Base-by-base conservation (phyloP, 2,888 invertebrate species). In the Aphodius sticticus region DNA sequence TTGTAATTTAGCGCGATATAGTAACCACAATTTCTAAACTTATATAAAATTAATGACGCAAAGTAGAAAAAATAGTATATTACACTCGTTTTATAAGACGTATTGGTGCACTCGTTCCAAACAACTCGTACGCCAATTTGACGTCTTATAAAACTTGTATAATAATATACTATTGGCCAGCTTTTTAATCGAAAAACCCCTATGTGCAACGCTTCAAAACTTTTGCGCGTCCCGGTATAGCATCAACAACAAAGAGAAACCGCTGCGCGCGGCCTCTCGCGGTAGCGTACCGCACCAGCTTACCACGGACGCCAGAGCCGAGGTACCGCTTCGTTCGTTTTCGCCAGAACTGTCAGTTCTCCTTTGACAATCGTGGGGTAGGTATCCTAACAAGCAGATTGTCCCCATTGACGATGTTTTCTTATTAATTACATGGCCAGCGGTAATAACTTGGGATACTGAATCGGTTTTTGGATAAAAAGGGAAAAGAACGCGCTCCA, bases 331-430 rank as follows among this genome's bases (percentile, higher is more conserved):
- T 74, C 74, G 74, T 37, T 35, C 76, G 35, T 38, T 35, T 69
- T 78, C 78, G 74, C 38, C 36, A 72, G 69, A 80, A 77, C 82
- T 83, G 84, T 81, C 87, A 88, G 88, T 88, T 87, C 87, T 86
- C 86, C 86, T 85, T 86, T 87, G 88, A 86, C 87, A 85, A 84
- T 84, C 82, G 85, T 83, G 82, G 82, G 85, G 85, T 86, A 85
- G 85, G 84, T 74, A 35, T 35, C 74, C 12, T 37, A 15, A 35
- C 12, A 35, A 74, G n/a, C 53, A 53, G 53, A 53, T 53, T 53
- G 53, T 53, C 53, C 53, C 84, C 83, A 81, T 84, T 82, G 83
- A 84, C 86, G 85, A 88, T 88, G 87, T 87, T 87, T 86, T 87
- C 87, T 76, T 72, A 35, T 3, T 53, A 53, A 53, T 53, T 53